phyloP scores from a whole-genome alignment of 2,888 invertebrate genomes.

The Rhorus exstirpatorius region DNA sequence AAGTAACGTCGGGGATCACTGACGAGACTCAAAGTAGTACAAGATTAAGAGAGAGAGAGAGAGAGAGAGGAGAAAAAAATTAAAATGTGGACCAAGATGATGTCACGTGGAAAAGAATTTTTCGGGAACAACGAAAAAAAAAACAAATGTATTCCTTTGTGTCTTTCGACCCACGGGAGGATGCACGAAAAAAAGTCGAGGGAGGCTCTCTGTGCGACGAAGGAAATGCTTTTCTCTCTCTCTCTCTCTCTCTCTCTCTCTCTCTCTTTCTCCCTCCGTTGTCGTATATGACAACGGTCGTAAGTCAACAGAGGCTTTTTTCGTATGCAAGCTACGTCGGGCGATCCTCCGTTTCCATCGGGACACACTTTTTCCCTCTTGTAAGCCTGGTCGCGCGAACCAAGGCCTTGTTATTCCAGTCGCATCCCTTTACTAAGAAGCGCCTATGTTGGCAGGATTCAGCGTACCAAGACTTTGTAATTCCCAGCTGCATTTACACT shows the following conservation, averaged over 20 bases:
- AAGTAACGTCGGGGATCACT: conserved; percentile 33
- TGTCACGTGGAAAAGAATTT: conserved; percentile 55
- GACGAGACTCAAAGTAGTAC: conserved; percentile 19
- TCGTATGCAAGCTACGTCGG: conserved; percentile 80
- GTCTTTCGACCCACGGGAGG: conserved; percentile 1
- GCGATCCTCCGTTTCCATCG: conserved; percentile 70
- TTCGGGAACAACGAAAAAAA: conserved; percentile 37
- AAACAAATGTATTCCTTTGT: conserved; percentile 58
- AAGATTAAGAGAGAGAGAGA: conserved; percentile 10
- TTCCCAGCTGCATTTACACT: conserved; percentile 70
- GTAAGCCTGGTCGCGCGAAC: conserved; percentile 64
- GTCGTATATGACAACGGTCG: conserved; percentile 60
- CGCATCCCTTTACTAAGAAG: conserved; percentile 81
- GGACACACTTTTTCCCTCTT: conserved; percentile 60
- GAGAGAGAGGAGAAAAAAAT: conserved; percentile 8
- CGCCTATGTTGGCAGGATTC: conserved; percentile 75
- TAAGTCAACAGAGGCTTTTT: conserved; percentile 74
- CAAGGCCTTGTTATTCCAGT: conserved; percentile 81
- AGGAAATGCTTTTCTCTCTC: background rate
- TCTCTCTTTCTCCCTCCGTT: background rate
- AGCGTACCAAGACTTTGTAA: conserved; percentile 79
- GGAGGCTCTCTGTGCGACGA: conserved; percentile 1
- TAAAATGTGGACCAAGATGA: conserved; percentile 32
- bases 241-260: conserved; percentile 5
- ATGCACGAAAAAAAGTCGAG: conserved; percentile 4